Conservation (phyloP, 2,888 invertebrate genomes). For the Ectemnius lituratus region DNA sequence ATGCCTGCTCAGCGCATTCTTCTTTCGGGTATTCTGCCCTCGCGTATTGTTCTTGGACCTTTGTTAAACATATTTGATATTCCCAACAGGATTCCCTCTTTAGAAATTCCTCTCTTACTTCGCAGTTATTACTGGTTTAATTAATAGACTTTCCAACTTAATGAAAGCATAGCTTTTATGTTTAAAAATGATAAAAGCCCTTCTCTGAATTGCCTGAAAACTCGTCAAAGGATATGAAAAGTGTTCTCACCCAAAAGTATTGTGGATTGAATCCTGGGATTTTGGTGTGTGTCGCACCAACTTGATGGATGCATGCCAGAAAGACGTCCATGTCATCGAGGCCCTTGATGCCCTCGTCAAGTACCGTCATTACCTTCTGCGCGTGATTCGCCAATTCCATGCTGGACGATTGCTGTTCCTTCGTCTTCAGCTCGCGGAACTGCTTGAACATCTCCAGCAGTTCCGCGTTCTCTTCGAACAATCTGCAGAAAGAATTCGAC, state of each 20-base stretch:
- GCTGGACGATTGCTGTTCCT: conserved; percentile 89
- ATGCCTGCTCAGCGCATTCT: conserved; percentile 7
- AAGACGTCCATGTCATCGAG: conserved; percentile 92
- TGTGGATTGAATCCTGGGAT: conserved; percentile 92
- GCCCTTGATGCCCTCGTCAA: conserved; percentile 93
- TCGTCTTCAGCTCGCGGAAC: conserved; percentile 88
- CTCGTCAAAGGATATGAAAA: too few species aligned
- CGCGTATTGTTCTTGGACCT: not conserved
- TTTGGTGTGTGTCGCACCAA: conserved; percentile 89
- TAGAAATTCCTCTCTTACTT: too few species aligned
- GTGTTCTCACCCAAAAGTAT: conserved; percentile 88
- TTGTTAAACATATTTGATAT: too few species aligned
- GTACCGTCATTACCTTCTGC: conserved; percentile 91
- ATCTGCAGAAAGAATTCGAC: conserved; percentile 79
- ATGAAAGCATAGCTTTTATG: too few species aligned
- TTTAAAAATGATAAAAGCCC: too few species aligned
- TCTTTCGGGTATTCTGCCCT: not conserved
- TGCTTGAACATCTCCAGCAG: conserved; percentile 89
- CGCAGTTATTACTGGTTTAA: too few species aligned
- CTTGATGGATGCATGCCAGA: conserved; percentile 89
- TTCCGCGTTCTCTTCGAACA: conserved; percentile 92
- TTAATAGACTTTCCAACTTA: too few species aligned
- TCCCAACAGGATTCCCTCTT: too few species aligned
- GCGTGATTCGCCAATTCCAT: conserved; percentile 93
- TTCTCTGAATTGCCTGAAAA: too few species aligned